phyloP scores from a whole-genome alignment of 2,113 vertebrate species.

The Panthera tigris region DNA sequence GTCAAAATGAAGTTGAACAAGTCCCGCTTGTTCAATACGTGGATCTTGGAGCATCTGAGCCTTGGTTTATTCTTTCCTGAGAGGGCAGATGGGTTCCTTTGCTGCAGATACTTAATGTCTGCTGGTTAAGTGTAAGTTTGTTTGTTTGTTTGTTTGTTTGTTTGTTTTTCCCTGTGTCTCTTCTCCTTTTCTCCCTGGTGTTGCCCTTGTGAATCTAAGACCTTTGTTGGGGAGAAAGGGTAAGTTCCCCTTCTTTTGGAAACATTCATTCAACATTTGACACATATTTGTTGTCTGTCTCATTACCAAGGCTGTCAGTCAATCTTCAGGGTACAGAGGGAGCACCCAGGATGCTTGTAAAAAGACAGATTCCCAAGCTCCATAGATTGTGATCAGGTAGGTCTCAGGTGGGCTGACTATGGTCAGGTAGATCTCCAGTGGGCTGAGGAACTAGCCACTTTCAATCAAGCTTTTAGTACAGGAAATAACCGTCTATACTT shows the following conservation, averaged over 20 bases:
- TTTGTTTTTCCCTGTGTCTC: too few relatives aligned
- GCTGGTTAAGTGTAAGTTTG: too few relatives aligned
- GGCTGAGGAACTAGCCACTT: background rate
- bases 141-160: too few relatives aligned
- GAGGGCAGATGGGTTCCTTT: background rate
- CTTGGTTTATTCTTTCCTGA: background rate
- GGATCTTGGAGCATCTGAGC: background rate
- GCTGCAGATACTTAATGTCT: background rate
- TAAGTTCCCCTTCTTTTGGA: background rate
- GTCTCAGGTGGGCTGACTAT: background rate
- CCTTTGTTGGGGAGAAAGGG: background rate
- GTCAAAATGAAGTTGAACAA: background rate
- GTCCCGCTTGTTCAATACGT: background rate
- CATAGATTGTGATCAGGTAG: background rate
- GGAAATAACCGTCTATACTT: background rate
- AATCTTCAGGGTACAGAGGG: background rate
- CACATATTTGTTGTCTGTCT: background rate
- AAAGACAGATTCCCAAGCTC: background rate
- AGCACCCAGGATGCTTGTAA: background rate
- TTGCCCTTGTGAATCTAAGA: background rate
- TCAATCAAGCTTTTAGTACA: background rate
- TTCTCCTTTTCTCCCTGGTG: background rate
- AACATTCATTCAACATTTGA: background rate
- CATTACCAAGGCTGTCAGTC: background rate
- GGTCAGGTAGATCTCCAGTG: background rate